These are phyloP conservation scores for Lagria hirta DNA, from an alignment of 2,888 invertebrate genomes.

Conservation along the genomic window DNA sequence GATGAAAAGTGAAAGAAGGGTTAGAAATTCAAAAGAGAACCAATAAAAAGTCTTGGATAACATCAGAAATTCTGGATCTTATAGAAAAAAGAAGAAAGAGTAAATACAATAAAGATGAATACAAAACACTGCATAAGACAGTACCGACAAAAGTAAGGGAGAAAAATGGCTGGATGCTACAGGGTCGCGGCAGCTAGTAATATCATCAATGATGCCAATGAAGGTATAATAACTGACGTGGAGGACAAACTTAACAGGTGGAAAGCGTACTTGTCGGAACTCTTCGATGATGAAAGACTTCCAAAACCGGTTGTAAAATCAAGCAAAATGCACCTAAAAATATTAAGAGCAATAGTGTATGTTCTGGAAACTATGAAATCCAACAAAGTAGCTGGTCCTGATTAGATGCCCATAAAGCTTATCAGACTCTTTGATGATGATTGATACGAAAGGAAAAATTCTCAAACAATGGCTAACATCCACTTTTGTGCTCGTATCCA, in stretches of 20 bases:
- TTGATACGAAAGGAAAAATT: background rate
- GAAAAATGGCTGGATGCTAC: background rate
- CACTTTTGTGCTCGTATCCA: background rate
- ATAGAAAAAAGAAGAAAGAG: conserved; percentile 1
- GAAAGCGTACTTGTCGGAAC: conserved; percentile 1
- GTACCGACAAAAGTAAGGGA: background rate
- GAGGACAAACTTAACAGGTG: background rate
- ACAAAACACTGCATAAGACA: conserved; percentile 1
- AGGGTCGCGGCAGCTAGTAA: background rate
- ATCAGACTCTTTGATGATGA: conserved; percentile 1
- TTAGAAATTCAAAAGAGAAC: background rate
- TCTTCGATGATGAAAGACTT: conserved; percentile 1
- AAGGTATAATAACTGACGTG: conserved; percentile 1
- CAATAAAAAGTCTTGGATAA: background rate
- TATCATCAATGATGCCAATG: background rate
- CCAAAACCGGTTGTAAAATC: background rate
- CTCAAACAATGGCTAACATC: background rate
- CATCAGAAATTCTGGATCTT: background rate
- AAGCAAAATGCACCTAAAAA: background rate
- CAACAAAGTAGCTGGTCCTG: background rate
- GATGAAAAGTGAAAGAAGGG: background rate
- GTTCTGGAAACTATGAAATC: conserved; percentile 1
- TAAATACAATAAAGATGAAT: background rate
- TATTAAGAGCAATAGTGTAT: background rate
- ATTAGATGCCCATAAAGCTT: conserved; percentile 1